Base-by-base conservation (phyloP, 2,797 vertebrate genomes). In the Hylomyscus alleni region DNA sequence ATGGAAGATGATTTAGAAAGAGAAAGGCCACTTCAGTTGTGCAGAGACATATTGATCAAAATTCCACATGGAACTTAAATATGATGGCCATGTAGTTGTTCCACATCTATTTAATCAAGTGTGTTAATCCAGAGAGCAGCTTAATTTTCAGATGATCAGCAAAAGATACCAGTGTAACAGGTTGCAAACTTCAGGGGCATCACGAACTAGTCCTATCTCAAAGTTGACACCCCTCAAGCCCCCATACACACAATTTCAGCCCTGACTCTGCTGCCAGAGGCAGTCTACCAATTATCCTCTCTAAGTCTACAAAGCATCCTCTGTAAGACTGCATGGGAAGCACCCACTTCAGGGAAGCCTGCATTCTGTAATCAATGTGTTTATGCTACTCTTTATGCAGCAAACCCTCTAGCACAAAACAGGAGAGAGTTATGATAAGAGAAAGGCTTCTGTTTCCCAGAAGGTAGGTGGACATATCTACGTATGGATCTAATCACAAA, bases 401-500 rank as follows among this genome's bases (percentile, higher is more conserved):
- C n/a, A 4, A 58, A 82, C 12, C 54, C 26, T 40, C 12, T 10
- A 10, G 44, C 26, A 94, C 86, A 40, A 84, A 80, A 85, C 31
- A 44, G 76, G 52, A 83, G 34, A 76, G 56, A 10, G 24, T 62
- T 40, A 26, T 31, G 72, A 77, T 65, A n/a, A 69, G 47, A 13
- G 20, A 47, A 44, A 54, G 56, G 34, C 14, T 90, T 93, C 77
- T 19, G 60, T 65, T 58, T 54, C 1, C 88, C 1, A 67, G 56
- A 95, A 85, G 87, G 50, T 93, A 93, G 90, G 44, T 15, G 94
- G 90, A 93, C 24, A 67, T 22, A 3, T 56, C 86, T 90, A 95
- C 47, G 89, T 90, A 85, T 15, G 0, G 34, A 93, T 60, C 37
- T 89, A 76, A 3, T 12, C 50, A 84, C 6, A 58, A 10, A 69